These are phyloP conservation scores for Silurus meridionalis DNA, from an alignment of 2,113 vertebrate species.

Conservation along the genomic window DNA sequence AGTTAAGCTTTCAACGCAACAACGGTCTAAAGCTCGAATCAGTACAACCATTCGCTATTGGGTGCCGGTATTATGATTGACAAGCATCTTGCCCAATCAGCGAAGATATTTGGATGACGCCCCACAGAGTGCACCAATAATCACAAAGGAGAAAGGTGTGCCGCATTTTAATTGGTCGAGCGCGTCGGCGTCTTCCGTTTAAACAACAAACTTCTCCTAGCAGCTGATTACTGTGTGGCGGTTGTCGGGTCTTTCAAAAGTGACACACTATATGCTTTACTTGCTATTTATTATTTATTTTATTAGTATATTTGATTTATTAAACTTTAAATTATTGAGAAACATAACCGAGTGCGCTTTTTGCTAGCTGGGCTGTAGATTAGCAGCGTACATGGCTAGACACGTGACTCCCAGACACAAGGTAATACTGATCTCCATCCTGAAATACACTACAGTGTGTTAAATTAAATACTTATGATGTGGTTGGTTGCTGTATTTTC, in stretches of 20 bases:
- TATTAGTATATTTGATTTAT: too few relatives aligned
- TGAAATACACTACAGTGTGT: background rate
- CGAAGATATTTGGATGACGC: background rate
- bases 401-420: conserved; percentile 40
- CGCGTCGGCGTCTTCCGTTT: conserved; percentile 25
- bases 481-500: background rate
- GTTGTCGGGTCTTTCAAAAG: background rate
- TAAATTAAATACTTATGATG: background rate
- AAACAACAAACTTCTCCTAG: conserved; percentile 12
- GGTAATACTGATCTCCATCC: conserved; percentile 7
- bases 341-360: background rate
- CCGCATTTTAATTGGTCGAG: conserved; percentile 34
- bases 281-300: background rate
- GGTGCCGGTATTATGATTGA: conserved; percentile 9
- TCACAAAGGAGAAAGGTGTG: background rate
- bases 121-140: background rate
- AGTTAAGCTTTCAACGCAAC: conserved; percentile 37
- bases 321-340: background rate
- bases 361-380: background rate
- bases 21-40: background rate
- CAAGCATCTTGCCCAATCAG: background rate
- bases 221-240: background rate
- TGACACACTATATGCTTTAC: background rate
- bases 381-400: conserved; percentile 34
- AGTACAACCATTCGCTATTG: background rate